Evolutionary conservation across 2,888 invertebrate species (phyloP).

Genomic region (Acanthococcus lagerstroemiae): DNA sequence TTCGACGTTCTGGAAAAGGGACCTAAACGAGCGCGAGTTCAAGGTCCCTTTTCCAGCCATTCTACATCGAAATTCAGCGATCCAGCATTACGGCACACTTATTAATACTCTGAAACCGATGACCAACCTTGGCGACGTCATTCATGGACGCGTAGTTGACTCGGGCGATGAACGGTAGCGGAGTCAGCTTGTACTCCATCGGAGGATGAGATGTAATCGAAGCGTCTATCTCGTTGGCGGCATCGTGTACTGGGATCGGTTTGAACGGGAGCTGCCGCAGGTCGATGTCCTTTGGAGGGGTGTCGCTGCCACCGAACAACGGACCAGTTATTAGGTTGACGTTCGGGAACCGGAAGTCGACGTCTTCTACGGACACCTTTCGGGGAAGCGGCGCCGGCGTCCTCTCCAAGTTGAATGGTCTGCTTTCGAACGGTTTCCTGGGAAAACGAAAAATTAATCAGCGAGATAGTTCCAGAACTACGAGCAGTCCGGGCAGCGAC

Average conservation of each 20-base stretch:
- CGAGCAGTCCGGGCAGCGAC: too few relatives aligned
- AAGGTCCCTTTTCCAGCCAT: too few relatives aligned
- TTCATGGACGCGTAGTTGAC: constrained; percentile 24
- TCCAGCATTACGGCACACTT: too few relatives aligned
- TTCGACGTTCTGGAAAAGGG: too few relatives aligned
- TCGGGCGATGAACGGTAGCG: constrained; percentile 16
- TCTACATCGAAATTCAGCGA: too few relatives aligned
- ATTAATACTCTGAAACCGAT: too few relatives aligned
- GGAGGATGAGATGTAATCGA: constrained; percentile 67
- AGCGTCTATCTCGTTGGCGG: constrained; percentile 78
- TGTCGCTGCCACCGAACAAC: constrained; percentile 1
- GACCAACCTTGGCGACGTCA: constrained; percentile 11
- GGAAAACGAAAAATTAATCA: background rate
- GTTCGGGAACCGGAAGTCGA: constrained; percentile 15
- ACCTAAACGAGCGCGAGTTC: too few relatives aligned
- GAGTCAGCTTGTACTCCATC: constrained; percentile 52
- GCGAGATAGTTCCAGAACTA: background rate
- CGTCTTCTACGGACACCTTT: constrained; percentile 5
- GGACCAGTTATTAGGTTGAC: background rate
- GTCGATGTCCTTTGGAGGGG: constrained; percentile 54
- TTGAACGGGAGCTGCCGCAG: constrained; percentile 66
- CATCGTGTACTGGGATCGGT: constrained; percentile 67
- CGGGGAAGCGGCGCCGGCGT: background rate
- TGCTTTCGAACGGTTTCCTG: constrained; percentile 9
- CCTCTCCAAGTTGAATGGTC: background rate